Evolutionary conservation across 1,140 invertebrate genomes (phyloP).

Genomic region (Eurosta solidaginis): DNA sequence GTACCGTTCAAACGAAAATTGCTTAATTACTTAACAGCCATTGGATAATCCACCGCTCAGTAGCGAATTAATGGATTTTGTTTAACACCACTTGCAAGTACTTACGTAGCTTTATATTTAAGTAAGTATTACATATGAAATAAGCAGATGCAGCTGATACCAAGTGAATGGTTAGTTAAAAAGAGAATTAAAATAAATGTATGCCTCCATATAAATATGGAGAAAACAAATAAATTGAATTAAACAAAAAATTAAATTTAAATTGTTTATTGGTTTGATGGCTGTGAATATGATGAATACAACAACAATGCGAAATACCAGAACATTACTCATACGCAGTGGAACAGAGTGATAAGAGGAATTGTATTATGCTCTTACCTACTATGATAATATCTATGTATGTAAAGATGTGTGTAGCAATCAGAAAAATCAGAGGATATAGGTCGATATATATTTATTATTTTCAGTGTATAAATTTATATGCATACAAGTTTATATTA

Average conservation of each 20-base stretch:
- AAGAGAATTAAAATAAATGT: not conserved
- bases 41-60: constrained; percentile 2
- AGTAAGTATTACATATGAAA: not conserved
- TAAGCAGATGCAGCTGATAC: not conserved
- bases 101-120: not conserved
- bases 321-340: not conserved
- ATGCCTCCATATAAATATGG: not conserved
- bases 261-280: constrained; percentile 11
- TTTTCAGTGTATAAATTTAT: too few species aligned
- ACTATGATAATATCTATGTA: too few species aligned
- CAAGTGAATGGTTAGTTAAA: not conserved
- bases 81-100: not conserved
- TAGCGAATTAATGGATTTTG: not conserved
- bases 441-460: too few species aligned
- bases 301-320: not conserved
- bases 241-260: not conserved
- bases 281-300: not conserved
- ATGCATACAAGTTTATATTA: too few species aligned
- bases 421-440: too few species aligned
- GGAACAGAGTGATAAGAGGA: not conserved
- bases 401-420: too few species aligned
- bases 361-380: too few species aligned
- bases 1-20: not conserved
- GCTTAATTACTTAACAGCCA: not conserved
- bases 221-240: not conserved